These are phyloP conservation scores for Omphaloscelis lunosa DNA, from an alignment of 2,888 invertebrate genomes.

Conservation along the genomic window DNA sequence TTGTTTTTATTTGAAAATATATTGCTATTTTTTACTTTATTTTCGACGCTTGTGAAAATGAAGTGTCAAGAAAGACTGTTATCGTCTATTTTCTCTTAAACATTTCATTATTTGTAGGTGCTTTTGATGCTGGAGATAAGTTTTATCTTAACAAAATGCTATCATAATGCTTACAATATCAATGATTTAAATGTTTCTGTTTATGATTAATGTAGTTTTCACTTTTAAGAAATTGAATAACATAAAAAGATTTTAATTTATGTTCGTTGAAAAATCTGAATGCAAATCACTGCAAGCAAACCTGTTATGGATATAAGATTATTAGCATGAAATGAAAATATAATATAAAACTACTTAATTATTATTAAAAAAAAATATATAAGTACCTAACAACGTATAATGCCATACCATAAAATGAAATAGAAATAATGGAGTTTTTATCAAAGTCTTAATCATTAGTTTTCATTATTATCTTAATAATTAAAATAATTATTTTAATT, in stretches of 20 bases:
- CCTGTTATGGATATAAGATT: constrained; percentile 3
- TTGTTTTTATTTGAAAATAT: constrained; percentile 16
- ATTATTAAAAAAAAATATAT: constrained; percentile 26
- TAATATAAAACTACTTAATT: constrained; percentile 6
- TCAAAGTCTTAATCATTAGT: constrained; percentile 30
- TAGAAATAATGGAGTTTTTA: constrained; percentile 26
- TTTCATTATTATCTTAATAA: constrained; percentile 20
- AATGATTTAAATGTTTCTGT: not conserved
- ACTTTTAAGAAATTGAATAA: constrained; percentile 33
- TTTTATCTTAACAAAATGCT: constrained; percentile 20
- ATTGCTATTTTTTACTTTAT: not conserved
- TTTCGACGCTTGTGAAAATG: not conserved
- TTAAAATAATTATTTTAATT: constrained; percentile 44
- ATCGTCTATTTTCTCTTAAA: constrained; percentile 6
- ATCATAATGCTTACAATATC: not conserved
- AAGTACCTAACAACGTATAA: constrained; percentile 15
- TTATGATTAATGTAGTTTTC: constrained; percentile 25
- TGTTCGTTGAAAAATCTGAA: not conserved
- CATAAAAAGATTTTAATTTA: not conserved
- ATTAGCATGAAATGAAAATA: constrained; percentile 22
- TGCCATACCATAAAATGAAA: constrained; percentile 23
- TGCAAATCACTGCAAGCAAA: constrained; percentile 9
- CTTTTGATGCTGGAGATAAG: not conserved
- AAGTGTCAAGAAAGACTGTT: not conserved
- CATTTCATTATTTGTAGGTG: not conserved